Percentiles rank a stretch among this genome's conserved stretches.
phyloP scores from a whole-genome alignment of 1,140 invertebrate species.

The Atta cephalotes region DNA sequence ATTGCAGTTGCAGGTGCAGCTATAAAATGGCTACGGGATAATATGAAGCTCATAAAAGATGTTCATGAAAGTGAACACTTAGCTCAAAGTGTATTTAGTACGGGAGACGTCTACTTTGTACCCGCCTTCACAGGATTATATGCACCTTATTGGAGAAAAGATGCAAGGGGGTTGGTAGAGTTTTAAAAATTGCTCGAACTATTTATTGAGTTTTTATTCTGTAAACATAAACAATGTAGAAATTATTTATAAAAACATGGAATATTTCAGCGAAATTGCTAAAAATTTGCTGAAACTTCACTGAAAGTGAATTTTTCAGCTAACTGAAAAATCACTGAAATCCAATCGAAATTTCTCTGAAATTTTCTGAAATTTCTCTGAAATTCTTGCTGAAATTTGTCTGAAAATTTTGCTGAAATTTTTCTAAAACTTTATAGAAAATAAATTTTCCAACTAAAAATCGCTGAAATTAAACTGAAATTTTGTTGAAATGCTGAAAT shows the following conservation, averaged over 20 bases:
- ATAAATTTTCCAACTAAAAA: too few relatives aligned
- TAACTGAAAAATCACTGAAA: too few relatives aligned
- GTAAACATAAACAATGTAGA: neutral
- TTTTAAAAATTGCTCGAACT: conserved; percentile 1
- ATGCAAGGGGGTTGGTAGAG: conserved; percentile 92
- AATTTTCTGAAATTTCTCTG: too few relatives aligned
- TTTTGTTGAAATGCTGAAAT: too few relatives aligned
- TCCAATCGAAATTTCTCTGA: too few relatives aligned
- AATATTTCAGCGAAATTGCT: too few relatives aligned
- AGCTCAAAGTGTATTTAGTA: conserved; percentile 88
- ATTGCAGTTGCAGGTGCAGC: conserved; percentile 95
- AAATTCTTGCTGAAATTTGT: too few relatives aligned
- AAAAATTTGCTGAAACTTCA: too few relatives aligned
- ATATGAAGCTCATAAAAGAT: conserved; percentile 92
- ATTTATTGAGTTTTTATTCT: neutral
- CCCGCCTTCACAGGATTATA: conserved; percentile 97
- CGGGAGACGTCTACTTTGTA: conserved; percentile 96
- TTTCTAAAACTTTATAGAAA: too few relatives aligned
- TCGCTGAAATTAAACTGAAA: too few relatives aligned
- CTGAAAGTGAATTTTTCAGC: too few relatives aligned
- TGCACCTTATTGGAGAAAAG: conserved; percentile 97
- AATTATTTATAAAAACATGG: neutral
- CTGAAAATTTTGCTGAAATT: too few relatives aligned
- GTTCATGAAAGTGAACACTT: conserved; percentile 89
- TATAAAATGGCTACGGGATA: conserved; percentile 94